These are phyloP conservation scores for Ficedula albicollis DNA, from an alignment of 2,797 vertebrate species.

Conservation along the genomic window DNA sequence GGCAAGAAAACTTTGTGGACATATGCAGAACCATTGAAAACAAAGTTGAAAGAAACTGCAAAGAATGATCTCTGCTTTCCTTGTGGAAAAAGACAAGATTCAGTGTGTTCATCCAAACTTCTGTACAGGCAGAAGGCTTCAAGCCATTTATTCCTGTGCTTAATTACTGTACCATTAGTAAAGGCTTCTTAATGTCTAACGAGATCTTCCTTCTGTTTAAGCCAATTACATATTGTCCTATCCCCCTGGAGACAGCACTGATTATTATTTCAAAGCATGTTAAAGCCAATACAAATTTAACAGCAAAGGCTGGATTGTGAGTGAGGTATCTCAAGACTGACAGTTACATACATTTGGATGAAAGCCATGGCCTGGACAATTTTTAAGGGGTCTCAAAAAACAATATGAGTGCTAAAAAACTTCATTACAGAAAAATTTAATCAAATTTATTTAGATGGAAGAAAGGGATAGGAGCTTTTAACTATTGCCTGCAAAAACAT, in stretches of 20 bases:
- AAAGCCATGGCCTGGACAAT: background rate
- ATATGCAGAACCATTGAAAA: constrained; percentile 13
- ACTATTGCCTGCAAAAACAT: background rate
- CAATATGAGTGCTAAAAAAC: background rate
- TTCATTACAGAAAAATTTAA: background rate
- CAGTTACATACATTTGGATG: background rate
- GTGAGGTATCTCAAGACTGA: background rate
- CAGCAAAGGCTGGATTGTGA: background rate
- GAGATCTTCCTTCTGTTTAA: constrained; percentile 46
- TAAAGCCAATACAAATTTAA: background rate
- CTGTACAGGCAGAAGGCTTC: background rate
- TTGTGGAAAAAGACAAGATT: background rate
- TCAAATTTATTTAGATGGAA: background rate
- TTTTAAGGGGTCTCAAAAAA: background rate
- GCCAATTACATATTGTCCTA: constrained; percentile 20
- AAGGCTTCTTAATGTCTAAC: constrained; percentile 32
- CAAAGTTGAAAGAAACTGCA: background rate
- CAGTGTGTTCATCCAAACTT: background rate
- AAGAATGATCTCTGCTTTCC: background rate
- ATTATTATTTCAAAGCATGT: constrained; percentile 32
- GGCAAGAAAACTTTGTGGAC: background rate
- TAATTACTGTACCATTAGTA: constrained; percentile 10
- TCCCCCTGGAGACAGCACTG: background rate
- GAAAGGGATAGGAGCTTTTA: background rate
- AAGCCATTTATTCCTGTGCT: constrained; percentile 3